A percentile compares a stretch with the other conserved stretches of the same genome.
These are phyloP conservation scores for Ferrisia virgata DNA, from an alignment of 2,888 invertebrate species.

Conservation along the genomic window DNA sequence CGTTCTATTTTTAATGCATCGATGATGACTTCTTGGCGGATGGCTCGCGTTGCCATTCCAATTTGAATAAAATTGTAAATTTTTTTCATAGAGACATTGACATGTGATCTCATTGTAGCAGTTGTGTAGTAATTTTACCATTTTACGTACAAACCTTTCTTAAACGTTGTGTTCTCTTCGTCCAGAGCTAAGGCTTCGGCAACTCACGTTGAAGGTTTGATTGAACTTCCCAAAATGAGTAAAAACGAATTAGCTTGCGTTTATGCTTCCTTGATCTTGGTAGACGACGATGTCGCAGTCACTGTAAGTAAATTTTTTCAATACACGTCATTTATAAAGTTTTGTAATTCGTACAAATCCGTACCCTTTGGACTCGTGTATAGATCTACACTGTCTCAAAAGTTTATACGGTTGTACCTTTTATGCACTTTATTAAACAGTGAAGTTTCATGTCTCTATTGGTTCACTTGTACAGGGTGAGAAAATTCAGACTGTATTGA, in stretches of 20 bases:
- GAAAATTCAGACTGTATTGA: constrained; percentile 93
- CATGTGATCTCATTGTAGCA: not conserved
- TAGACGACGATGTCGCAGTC: constrained; percentile 95
- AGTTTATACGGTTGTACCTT: not conserved
- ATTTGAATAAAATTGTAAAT: not conserved
- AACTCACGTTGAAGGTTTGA: constrained; percentile 72
- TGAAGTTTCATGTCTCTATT: not conserved
- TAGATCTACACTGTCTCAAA: not conserved
- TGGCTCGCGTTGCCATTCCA: too few species aligned
- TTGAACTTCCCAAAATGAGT: constrained; percentile 59
- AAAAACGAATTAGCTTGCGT: constrained; percentile 97
- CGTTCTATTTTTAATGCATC: not conserved
- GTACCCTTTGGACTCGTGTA: not conserved
- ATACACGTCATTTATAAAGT: not conserved
- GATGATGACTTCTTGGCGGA: not conserved
- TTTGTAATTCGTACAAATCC: too few species aligned
- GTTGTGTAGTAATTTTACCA: not conserved
- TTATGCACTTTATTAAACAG: not conserved
- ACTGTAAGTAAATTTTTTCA: constrained; percentile 72
- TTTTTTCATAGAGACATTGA: not conserved
- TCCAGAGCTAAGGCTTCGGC: constrained; percentile 80
- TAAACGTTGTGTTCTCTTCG: constrained; percentile 75
- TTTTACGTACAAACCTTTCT: not conserved
- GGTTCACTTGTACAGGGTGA: constrained; percentile 68
- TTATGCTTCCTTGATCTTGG: constrained; percentile 91